phyloP scores from a whole-genome alignment of 2,888 invertebrate genomes.

The Pardosa pseudoannulata region DNA sequence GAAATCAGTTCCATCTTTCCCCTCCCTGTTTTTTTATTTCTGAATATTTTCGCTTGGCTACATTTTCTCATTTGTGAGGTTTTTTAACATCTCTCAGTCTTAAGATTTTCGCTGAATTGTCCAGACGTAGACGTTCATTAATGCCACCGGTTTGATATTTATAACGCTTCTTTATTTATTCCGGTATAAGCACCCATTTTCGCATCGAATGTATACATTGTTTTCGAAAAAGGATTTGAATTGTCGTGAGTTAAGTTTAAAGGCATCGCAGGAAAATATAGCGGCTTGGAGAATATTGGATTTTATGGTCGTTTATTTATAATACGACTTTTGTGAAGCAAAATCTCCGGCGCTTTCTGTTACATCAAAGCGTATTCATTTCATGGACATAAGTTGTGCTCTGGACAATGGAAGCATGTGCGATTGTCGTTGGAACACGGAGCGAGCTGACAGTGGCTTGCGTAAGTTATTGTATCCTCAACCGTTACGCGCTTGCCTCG shows the following conservation, averaged over 20 bases:
- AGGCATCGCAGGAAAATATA: too few species aligned
- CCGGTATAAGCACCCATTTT: too few species aligned
- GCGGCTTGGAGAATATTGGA: too few species aligned
- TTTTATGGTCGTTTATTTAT: too few species aligned
- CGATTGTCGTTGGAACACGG: conserved; percentile 13
- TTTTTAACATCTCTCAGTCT: too few species aligned
- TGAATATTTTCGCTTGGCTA: neutral
- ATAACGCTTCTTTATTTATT: too few species aligned
- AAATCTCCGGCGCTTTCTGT: conserved; percentile 21
- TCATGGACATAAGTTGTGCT: conserved; percentile 58
- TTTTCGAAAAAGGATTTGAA: too few species aligned
- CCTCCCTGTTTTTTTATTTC: neutral
- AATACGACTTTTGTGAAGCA: neutral
- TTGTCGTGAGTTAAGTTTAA: too few species aligned
- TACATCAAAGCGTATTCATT: conserved; percentile 43
- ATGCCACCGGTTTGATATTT: too few species aligned
- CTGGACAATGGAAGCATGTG: conserved; percentile 50
- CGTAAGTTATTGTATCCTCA: conserved; percentile 32
- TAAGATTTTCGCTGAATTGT: too few species aligned
- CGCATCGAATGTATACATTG: too few species aligned
- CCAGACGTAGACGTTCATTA: too few species aligned
- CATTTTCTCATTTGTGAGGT: neutral
- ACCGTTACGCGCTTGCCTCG: conserved; percentile 24
- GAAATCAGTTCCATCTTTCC: neutral
- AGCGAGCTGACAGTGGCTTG: conserved; percentile 37